Conservation (phyloP, 2,113 vertebrate genomes). For the Oreochromis niloticus region DNA sequence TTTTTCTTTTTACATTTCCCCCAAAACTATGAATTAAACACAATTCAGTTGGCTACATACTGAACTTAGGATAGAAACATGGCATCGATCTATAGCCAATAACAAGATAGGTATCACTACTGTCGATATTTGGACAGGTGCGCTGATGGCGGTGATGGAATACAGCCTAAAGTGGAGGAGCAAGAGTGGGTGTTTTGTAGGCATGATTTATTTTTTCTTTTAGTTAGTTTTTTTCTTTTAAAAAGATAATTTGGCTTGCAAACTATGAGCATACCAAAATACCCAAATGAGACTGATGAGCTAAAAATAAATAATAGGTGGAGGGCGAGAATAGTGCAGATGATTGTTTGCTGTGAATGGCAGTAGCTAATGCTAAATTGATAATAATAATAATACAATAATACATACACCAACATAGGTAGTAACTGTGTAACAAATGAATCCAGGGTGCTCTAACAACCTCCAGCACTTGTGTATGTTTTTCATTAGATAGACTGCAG, state of each 20-base stretch:
- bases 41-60: neutral
- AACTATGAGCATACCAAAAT: neutral
- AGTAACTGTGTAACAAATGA: neutral
- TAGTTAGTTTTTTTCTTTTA: rapidly evolving
- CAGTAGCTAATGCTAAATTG: neutral
- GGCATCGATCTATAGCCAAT: neutral
- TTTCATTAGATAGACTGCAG: neutral
- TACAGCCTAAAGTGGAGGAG: rapidly evolving
- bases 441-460: neutral
- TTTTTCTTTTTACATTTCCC: neutral
- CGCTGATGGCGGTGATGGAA: neutral
- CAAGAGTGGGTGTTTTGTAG: neutral
- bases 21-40: neutral
- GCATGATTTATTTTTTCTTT: neutral
- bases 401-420: neutral
- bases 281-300: neutral
- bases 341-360: neutral
- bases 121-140: neutral
- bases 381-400: neutral
- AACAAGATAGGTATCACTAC: neutral
- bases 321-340: neutral
- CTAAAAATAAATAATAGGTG: neutral
- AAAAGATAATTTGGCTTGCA: neutral
- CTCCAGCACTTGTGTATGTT: neutral
- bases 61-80: neutral